phyloP scores from a whole-genome alignment of 2,113 vertebrate species.

The Abramis brama region DNA sequence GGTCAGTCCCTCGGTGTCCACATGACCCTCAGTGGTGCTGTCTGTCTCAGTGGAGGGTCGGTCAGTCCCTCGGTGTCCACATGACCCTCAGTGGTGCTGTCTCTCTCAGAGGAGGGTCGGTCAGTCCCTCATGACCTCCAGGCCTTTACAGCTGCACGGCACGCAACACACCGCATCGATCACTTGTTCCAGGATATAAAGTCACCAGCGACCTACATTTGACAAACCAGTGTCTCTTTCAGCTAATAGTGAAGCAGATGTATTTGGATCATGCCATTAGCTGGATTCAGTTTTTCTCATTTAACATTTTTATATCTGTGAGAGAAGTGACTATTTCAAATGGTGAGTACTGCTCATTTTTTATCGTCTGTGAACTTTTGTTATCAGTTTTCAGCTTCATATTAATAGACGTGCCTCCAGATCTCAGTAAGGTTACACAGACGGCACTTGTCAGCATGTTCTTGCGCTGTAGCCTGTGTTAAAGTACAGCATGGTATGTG shows the following conservation, averaged over 20 bases:
- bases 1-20: too few relatives aligned
- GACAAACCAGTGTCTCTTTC: background rate
- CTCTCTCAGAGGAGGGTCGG: too few relatives aligned
- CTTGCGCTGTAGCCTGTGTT: too few relatives aligned
- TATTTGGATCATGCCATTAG: background rate
- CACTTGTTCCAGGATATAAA: conserved; percentile 58
- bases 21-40: background rate
- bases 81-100: conserved; percentile 11
- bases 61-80: too few relatives aligned
- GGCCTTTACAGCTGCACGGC: conserved; percentile 46
- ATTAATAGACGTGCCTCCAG: too few relatives aligned
- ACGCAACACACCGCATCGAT: conserved; percentile 64
- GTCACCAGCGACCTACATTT: conserved; percentile 18
- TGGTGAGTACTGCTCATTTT: background rate
- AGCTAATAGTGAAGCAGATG: background rate
- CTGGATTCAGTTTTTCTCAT: background rate
- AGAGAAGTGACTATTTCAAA: background rate
- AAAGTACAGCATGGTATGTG: too few relatives aligned
- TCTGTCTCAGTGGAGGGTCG: too few relatives aligned
- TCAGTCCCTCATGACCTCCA: conserved; percentile 7
- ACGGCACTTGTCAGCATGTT: too few relatives aligned
- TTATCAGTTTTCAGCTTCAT: too few relatives aligned
- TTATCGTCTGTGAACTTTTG: too few relatives aligned
- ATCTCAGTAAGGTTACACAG: too few relatives aligned
- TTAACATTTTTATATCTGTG: background rate